Evolutionary conservation across 64 coral and sea anemone genomes (phyloP), one percentile per base, ranked within the genome.

Genomic region (Dendrophyllia cribrosa): DNA sequence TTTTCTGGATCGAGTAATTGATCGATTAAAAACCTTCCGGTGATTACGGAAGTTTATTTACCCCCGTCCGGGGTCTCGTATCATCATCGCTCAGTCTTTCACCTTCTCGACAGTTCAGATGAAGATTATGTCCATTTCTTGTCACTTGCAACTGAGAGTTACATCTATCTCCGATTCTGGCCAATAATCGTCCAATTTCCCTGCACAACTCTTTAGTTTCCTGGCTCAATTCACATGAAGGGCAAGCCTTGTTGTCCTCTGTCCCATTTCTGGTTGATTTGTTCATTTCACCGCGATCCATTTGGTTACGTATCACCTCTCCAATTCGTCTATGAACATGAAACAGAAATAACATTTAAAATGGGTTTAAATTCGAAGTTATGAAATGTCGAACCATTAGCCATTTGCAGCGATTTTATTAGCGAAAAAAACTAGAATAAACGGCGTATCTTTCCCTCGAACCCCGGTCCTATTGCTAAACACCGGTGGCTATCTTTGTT

Each of bases 41-140:
- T 84, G 43, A 66, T 84, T 84, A 84, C 80, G 80, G 80, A 84
- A 84, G 80, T 84, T 84, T 68, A 84, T 84, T 84, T 51, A 84
- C 10, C 45, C 61, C 80, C 0, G 80, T 12, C 16, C 60, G 34
- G 6, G 60, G 79, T 64, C 79, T 66, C 79, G 79, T 83, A 45
- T 83, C 79, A 46, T 61, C 78, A 65, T 63, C 53, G 56, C 17
- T 47, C 12, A 84, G 20, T 49, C 61, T 20, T 23, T 67, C 60
- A 22, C 61, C 43, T 9, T 84, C 17, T 64, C 17, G 62, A 67
- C 80, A 84, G 44, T 67, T 68, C 20, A 19, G 45, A 1, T 47
- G 16, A 51, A 68, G 60, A 14, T 67, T 66, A 4, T 49, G 79
- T 65, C 79, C 79, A 21, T 83, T 79, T 77, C 43, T 74, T 53